Evolutionary conservation across 2,113 vertebrate genomes (phyloP), one percentile per base, ranked within the genome.

Genomic region (Gasterosteus nipponicus): DNA sequence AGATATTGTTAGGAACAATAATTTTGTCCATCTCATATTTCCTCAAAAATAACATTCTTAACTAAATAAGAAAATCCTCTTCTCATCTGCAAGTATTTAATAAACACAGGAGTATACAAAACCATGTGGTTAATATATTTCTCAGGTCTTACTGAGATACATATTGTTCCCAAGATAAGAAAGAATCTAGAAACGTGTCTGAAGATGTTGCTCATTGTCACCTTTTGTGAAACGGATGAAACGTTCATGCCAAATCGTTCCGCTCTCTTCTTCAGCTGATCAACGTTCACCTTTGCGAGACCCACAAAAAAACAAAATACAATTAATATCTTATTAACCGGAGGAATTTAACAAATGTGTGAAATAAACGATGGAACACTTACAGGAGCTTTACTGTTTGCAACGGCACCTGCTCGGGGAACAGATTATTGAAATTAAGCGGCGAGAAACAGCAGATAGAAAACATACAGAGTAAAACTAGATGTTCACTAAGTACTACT

Each of bases 241-340:
- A 98, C 97, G 29, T 96, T 98, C 91, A 96, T 84, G 57, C 97
- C 97, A 69, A 98, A 98, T 78, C 97, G 91, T 42, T 98, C 95
- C 31, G 97, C 97, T 80, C 97, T 94, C 81, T 97, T 96, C 91
- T 97, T 97, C 81, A 98, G 90, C 71, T 96, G 96, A 53, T 97
- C 97, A 29, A 96, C 78, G 75, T 94, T 96, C 67, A 97, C 94
- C 97, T 98, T 81, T 3, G 56, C 0, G 22, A 39, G 29, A 77
- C 35, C 35, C 0, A 77, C 16, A 72, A 42, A 65, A 39, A 57
- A 57, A 47, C 0, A 18, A 11, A 11, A 5, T 10, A 5, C 5
- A 1, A 33, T 71, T 10, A 75, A 31, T 1, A 0, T 19, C 19
- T 22, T 6, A 6, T 51, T 10, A 26, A 54, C 7, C 2, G 6